Evolutionary conservation across 1,140 invertebrate species (phyloP), one percentile per base, ranked within the genome.

Genomic region (Brachionus rotundiformis): DNA sequence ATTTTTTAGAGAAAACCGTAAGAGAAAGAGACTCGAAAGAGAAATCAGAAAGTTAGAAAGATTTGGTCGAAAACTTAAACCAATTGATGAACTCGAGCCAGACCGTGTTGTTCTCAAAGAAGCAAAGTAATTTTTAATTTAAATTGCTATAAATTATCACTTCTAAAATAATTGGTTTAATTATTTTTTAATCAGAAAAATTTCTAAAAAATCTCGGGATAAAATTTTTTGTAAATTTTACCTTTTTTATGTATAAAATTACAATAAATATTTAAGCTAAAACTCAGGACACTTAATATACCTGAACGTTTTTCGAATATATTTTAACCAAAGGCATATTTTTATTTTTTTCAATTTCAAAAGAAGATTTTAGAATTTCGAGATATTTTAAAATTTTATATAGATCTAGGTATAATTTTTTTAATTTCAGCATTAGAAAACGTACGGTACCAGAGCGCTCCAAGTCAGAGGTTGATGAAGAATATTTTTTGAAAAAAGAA

Each of bases 401-500:
- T 8, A 54, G 47, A 39, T 54, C 47, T 19, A 23, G 47, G 47
- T 16, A 4, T 81, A 41, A 13, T 27, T 31, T 31, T 65, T 65
- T 65, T 33, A 5, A 41, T n/a, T n/a, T 10, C 10, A 81, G 54
- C 16, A 13, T 39, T 11, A 81, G 79, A n/a, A 47, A 81, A 49
- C 36, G 79, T 1, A 16, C 25, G n/a, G 10, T 19, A 19, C 13
- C 25, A n/a, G 33, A 29, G 23, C n/a, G 8, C n/a, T 16, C 36
- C 2, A 65, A 81, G 19, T 10, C 10, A 19, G 31, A 81, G n/a
- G n/a, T 65, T 11, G 79, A 81, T 16, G 54, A 65, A 23, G 54
- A 63, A 13, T 54, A 68, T 23, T 81, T 81, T 49, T 54, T 82
- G 39, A 82, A 73, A 41, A 49, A 68, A 59, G 63, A 82, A 41